phyloP scores from a whole-genome alignment of 2,797 vertebrate genomes.

The Ciconia nigra region DNA sequence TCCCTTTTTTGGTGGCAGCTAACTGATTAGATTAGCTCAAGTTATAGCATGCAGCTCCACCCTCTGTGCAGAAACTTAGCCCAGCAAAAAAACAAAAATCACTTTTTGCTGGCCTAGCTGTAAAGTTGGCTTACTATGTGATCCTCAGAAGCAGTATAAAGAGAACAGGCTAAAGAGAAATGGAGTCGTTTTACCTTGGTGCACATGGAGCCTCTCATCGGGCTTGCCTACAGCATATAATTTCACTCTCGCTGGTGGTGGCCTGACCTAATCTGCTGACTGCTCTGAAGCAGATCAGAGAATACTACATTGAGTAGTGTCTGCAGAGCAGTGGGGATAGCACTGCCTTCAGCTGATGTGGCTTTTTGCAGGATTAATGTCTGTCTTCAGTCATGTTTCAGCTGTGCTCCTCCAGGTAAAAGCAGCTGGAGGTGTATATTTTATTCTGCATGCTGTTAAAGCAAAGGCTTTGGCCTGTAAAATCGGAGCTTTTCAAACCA shows the following conservation, averaged over 20 bases:
- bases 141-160: neutral
- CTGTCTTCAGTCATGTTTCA: neutral
- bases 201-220: accelerated
- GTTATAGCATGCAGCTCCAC: neutral
- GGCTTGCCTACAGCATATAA: neutral
- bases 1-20: neutral
- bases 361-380: neutral
- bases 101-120: neutral
- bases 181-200: neutral
- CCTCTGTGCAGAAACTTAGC: neutral
- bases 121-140: accelerated
- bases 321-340: neutral
- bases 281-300: neutral
- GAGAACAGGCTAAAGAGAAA: neutral
- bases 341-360: neutral
- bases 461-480: neutral
- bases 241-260: neutral
- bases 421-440: neutral
- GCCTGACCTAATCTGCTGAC: neutral
- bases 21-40: neutral
- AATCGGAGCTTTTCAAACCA: neutral
- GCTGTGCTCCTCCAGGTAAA: neutral
- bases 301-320: neutral
- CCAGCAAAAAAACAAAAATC: neutral
- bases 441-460: neutral